phyloP scores from a whole-genome alignment of 2,797 vertebrate species.

The Otolemur crassicaudatus region DNA sequence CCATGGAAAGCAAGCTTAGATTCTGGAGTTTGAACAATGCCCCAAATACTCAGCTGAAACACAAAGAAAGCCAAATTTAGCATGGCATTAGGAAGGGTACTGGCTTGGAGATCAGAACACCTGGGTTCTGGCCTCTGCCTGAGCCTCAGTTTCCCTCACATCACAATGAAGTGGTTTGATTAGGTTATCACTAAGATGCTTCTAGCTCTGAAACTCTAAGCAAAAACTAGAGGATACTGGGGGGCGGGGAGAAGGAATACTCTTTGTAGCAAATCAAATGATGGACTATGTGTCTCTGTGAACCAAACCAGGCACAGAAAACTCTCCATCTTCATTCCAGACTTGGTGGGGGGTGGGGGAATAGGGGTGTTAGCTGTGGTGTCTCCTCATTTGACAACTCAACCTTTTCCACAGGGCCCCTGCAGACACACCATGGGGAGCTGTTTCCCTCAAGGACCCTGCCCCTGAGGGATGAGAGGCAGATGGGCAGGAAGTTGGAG shows the following conservation, averaged over 20 bases:
- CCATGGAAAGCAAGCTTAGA: slow-evolving; percentile 8
- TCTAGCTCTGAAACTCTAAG: slow-evolving; percentile 52
- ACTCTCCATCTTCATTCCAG: slow-evolving; percentile 82
- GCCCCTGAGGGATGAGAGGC: slow-evolving; percentile 26
- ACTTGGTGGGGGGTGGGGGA: slow-evolving; percentile 70
- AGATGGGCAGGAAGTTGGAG: slow-evolving; percentile 2
- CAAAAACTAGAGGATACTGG: slow-evolving; percentile 69
- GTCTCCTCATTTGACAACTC: slow-evolving; percentile 77
- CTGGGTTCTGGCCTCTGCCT: background rate
- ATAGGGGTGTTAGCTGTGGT: slow-evolving; percentile 57
- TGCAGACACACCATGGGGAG: slow-evolving; percentile 24
- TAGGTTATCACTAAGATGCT: slow-evolving; percentile 60
- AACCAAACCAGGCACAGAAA: slow-evolving; percentile 83
- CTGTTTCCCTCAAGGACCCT: slow-evolving; percentile 60
- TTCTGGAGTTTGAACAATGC: background rate
- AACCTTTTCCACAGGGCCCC: slow-evolving; percentile 68
- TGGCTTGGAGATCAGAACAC: background rate
- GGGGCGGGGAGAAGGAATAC: slow-evolving; percentile 74
- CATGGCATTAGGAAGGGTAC: background rate
- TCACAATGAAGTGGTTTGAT: background rate
- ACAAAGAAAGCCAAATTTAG: background rate
- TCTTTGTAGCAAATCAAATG: slow-evolving; percentile 82
- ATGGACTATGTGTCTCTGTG: slow-evolving; percentile 81
- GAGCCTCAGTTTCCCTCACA: slow-evolving; percentile 72
- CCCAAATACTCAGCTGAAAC: background rate